Evolutionary conservation across 2,797 vertebrate genomes (phyloP), one percentile per base, ranked within the genome.

Genomic region (Halcyon chelicuti): DNA sequence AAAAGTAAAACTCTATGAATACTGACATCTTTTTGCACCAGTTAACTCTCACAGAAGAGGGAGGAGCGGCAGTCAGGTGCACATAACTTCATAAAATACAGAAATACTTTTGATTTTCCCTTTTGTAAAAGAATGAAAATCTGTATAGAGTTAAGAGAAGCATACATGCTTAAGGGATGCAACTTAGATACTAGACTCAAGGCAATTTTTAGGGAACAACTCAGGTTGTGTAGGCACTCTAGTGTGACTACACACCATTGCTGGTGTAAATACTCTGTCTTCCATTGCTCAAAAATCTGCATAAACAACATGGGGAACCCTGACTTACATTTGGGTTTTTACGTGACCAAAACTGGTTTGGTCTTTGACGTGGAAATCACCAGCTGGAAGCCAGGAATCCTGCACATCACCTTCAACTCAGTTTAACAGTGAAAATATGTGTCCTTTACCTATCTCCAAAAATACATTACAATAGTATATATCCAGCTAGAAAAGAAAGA

Each of bases 161-260:
- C 33, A 84, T 21, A 39, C 2, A 3, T 54, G 25, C 31, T 67
- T 29, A 61, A 54, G 11, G 46, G 26, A 46, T 49, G 6, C 13
- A 62, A 44, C n/a, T 72, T 23, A 22, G 60, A 39, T n/a, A 14
- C 42, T 25, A 57, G 28, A 57, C 16, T 44, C 0, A 0, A 80
- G 14, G 58, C n/a, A 42, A 67, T 9, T 65, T 49, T 35, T n/a
- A 54, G 33, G 33, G 40, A 93, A 57, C 12, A 86, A 61, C 12
- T 28, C 31, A 19, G 37, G 42, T 7, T 35, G 22, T 16, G 12
- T 31, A 17, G 19, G 25, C 28, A 77, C 28, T 25, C 13, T 25
- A 20, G 6, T 11, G 20, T 47, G 65, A 62, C 35, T 14, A 2
- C 67, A 16, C 1, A 17, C 35, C 31, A 40, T 3, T 46, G 18